Conservation (phyloP, 1,140 invertebrate species). For the Laupala kohalensis region DNA sequence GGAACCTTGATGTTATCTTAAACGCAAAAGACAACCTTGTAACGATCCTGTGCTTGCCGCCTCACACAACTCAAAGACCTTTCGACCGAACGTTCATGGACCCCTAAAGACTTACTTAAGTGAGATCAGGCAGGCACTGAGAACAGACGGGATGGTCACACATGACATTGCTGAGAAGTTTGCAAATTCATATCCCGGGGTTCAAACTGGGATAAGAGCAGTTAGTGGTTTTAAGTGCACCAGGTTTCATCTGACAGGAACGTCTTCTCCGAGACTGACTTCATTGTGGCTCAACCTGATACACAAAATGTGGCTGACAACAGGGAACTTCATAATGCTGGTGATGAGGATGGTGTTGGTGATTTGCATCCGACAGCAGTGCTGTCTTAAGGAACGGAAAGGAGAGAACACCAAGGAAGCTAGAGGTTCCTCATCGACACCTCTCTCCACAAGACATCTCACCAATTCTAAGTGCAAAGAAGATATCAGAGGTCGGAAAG, state of each 20-base stretch:
- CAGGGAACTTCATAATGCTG: not conserved
- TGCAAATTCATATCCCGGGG: constrained; percentile 19
- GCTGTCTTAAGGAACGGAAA: not conserved
- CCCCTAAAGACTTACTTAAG: constrained; percentile 24
- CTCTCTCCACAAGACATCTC: not conserved
- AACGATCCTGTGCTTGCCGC: constrained; percentile 16
- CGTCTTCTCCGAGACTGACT: constrained; percentile 21
- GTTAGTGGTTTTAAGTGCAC: constrained; percentile 23
- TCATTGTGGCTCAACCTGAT: constrained; percentile 13
- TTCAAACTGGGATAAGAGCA: constrained; percentile 21
- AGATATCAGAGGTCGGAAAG: constrained; percentile 1
- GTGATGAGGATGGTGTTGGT: not conserved
- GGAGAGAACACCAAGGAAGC: not conserved
- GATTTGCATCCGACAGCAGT: not conserved
- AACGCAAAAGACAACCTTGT: constrained; percentile 18
- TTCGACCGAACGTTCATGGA: constrained; percentile 27
- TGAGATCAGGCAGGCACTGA: constrained; percentile 15
- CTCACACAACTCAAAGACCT: constrained; percentile 19
- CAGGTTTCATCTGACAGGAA: constrained; percentile 21
- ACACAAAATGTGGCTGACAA: not conserved
- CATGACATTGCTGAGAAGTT: constrained; percentile 21
- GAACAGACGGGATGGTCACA: constrained; percentile 12
- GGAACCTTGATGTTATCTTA: constrained; percentile 11
- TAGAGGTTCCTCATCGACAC: not conserved
- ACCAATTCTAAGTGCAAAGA: constrained; percentile 5